Evolutionary conservation across 2,113 vertebrate species (phyloP).

Genomic region (Microtus richardsoni): DNA sequence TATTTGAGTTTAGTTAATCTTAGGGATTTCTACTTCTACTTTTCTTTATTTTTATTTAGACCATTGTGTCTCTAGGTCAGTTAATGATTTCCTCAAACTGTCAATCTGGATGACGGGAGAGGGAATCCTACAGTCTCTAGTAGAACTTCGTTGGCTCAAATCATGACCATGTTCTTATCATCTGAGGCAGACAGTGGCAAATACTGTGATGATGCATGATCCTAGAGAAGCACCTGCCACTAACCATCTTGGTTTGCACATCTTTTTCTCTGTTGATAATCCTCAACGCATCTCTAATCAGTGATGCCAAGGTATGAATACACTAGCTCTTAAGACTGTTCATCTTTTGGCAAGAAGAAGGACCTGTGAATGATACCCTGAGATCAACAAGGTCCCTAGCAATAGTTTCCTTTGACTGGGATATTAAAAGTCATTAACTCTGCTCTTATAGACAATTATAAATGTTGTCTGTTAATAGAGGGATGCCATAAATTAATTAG

Average conservation of each 20-base stretch:
- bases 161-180: background rate
- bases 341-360: conserved; percentile 67
- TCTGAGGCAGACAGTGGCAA: background rate
- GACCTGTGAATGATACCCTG: conserved; percentile 60
- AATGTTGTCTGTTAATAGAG: conserved; percentile 32
- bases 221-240: background rate
- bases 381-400: background rate
- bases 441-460: conserved; percentile 50
- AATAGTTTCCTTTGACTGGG: conserved; percentile 16
- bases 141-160: too few species aligned
- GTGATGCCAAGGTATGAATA: background rate
- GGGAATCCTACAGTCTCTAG: background rate
- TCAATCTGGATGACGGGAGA: too few species aligned
- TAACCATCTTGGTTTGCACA: background rate
- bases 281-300: background rate
- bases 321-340: conserved; percentile 22
- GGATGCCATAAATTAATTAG: conserved; percentile 59
- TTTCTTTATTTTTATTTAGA: background rate
- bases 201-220: background rate
- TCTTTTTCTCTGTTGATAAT: conserved; percentile 16
- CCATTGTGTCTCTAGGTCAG: rapidly evolving
- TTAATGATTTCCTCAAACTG: background rate
- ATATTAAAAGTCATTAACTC: conserved; percentile 66
- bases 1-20: background rate
- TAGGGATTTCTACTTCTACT: background rate